Conservation (phyloP, 2,888 invertebrate genomes). For the Chrysomela aeneicollis region DNA sequence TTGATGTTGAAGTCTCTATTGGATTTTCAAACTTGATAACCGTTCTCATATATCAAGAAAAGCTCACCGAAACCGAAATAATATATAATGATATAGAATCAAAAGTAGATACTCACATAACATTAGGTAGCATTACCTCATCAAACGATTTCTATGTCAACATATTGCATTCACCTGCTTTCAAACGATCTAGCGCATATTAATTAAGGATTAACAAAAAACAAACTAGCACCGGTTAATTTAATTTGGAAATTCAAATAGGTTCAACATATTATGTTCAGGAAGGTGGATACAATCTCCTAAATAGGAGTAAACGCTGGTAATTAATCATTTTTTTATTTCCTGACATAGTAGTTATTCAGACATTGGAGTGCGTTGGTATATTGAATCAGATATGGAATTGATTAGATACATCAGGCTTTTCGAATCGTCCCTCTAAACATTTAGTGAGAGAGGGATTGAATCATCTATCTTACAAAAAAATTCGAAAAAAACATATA, state of each 20-base stretch:
- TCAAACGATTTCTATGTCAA: neutral
- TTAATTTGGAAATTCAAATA: slow-evolving; percentile 48
- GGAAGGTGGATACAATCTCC: neutral
- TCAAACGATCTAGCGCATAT: slow-evolving; percentile 41
- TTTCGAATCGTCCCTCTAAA: no score
- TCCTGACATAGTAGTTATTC: neutral
- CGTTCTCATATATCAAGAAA: no score
- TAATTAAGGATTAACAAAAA: slow-evolving; percentile 44
- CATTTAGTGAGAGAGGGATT: no score
- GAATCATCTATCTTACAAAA: no score
- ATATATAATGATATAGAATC: no score
- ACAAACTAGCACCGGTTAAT: slow-evolving; percentile 41
- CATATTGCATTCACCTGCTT: slow-evolving; percentile 40
- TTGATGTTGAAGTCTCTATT: no score
- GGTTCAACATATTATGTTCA: slow-evolving; percentile 17
- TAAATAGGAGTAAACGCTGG: slow-evolving; percentile 22
- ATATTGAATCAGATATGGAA: neutral
- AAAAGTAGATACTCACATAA: neutral
- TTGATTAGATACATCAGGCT: no score
- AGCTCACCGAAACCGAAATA: no score
- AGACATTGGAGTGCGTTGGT: neutral
- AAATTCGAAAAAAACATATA: no score
- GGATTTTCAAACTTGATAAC: no score
- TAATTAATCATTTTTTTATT: slow-evolving; percentile 25
- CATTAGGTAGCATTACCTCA: neutral